These are phyloP conservation scores for Ceratitis capitata DNA, from an alignment of 1,140 invertebrate species.

Conservation along the genomic window DNA sequence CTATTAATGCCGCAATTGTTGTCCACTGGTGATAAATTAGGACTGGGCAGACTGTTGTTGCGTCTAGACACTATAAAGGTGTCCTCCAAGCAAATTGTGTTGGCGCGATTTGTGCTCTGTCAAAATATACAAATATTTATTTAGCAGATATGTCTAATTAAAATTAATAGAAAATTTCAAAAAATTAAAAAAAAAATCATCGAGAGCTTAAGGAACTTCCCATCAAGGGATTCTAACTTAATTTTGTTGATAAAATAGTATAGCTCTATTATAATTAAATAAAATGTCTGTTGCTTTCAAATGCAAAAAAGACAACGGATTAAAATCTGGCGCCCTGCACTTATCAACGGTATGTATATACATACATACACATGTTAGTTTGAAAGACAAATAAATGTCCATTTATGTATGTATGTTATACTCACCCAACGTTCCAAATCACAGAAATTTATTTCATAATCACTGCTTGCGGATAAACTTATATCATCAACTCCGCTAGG, in stretches of 20 bases:
- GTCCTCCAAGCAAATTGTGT: conserved; percentile 57
- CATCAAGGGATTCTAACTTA: too few relatives aligned
- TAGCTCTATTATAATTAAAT: too few relatives aligned
- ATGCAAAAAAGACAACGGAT: too few relatives aligned
- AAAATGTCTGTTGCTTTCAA: too few relatives aligned
- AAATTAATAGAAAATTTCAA: too few relatives aligned
- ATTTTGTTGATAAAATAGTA: too few relatives aligned
- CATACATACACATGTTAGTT: too few relatives aligned
- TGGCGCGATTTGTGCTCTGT: conserved; percentile 59
- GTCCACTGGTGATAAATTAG: neutral
- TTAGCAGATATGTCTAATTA: too few relatives aligned
- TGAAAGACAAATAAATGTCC: too few relatives aligned
- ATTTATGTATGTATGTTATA: neutral
- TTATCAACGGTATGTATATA: neutral
- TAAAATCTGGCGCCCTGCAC: too few relatives aligned
- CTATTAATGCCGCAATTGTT: neutral
- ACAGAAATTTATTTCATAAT: conserved; percentile 56
- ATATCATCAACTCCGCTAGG: neutral
- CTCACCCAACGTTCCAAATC: conserved; percentile 62
- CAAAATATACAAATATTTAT: neutral
- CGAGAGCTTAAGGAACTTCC: too few relatives aligned
- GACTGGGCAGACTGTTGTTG: neutral
- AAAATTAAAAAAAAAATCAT: too few relatives aligned
- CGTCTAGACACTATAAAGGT: conserved; percentile 51
- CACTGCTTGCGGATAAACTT: neutral